Evolutionary conservation across 2,113 vertebrate genomes (phyloP).

Genomic region (Hyla sarda): DNA sequence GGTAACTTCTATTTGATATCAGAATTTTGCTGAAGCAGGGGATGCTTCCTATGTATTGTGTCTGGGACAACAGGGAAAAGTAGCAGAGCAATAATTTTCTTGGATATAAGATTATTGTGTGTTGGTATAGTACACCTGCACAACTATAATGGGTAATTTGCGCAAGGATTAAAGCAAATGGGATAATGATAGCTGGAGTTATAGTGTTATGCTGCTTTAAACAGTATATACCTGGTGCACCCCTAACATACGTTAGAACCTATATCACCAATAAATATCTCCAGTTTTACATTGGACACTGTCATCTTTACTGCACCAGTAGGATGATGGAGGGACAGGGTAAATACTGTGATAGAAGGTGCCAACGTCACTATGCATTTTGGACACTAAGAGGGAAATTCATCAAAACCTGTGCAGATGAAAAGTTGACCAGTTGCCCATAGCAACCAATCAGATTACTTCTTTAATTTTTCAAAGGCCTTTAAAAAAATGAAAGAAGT

Average conservation of each 20-base stretch:
- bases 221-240: too few species aligned
- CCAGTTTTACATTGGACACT: neutral
- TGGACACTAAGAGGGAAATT: neutral
- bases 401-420: too few species aligned
- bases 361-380: neutral
- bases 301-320: neutral
- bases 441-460: too few species aligned
- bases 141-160: too few species aligned
- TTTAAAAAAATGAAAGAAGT: too few species aligned
- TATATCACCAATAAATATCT: neutral
- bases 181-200: too few species aligned
- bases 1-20: neutral
- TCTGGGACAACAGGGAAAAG: neutral
- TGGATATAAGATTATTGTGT: neutral
- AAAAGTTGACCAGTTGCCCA: too few species aligned
- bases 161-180: too few species aligned
- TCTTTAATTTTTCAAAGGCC: neutral
- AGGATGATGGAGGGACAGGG: neutral
- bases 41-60: neutral
- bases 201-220: too few species aligned
- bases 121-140: neutral
- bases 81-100: neutral
- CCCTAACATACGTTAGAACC: too few species aligned
- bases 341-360: neutral
- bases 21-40: constrained; percentile 2